Evolutionary conservation across 2,113 vertebrate genomes (phyloP).

Genomic region (Hydrolagus affinis): DNA sequence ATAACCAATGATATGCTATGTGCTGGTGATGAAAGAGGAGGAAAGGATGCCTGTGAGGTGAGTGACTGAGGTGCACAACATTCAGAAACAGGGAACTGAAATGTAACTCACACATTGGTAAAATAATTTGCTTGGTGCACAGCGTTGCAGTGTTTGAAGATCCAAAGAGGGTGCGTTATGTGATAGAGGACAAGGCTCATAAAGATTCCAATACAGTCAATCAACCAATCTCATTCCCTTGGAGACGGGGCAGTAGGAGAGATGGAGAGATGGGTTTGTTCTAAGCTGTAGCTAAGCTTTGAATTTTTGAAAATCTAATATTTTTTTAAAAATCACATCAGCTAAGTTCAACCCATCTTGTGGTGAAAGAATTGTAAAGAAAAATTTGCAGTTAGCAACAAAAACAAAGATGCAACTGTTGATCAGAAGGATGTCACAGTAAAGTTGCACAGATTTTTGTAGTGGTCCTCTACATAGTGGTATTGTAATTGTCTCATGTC

Average conservation of each 20-base stretch:
- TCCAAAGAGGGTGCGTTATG: background rate
- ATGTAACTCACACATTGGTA: background rate
- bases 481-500: no score
- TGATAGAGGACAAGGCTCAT: background rate
- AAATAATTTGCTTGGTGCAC: background rate
- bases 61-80: background rate
- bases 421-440: no score
- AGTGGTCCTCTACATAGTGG: no score
- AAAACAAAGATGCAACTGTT: no score
- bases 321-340: no score
- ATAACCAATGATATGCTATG: background rate
- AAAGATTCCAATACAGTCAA: background rate
- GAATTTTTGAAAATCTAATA: no score
- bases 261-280: background rate
- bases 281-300: no score
- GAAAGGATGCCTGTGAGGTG: background rate
- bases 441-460: no score
- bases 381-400: no score
- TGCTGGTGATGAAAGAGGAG: slow-evolving; percentile 16
- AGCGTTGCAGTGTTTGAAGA: background rate
- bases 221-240: background rate
- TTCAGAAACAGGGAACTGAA: background rate
- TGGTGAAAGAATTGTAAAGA: no score
- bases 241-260: background rate
- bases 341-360: no score